Base-by-base conservation (phyloP, 2,113 vertebrate species). In the Crotalus tigris region DNA sequence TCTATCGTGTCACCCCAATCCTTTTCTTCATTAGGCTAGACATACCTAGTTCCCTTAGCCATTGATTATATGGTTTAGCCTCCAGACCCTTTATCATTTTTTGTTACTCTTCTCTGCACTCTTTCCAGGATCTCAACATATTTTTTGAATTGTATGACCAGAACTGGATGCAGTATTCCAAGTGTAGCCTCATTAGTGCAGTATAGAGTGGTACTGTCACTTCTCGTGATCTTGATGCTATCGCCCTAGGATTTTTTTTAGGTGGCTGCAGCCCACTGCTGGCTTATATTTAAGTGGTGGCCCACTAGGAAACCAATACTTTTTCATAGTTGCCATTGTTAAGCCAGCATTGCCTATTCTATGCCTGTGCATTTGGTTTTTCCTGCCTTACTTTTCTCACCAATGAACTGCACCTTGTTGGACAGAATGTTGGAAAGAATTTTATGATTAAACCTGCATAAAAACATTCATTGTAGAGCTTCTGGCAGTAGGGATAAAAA, bases 381-480 rank as follows among this genome's bases (percentile, higher is more conserved):
- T 69, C 64, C 29, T 69, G 64, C 64, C 64, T 69, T 69, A 5
- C 61, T n/a, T 69, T 69, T n/a, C 64, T 69, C 64, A n/a, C 64
- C 13, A 69, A 69, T 69, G 64, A 69, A 69, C 29, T 69, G 12
- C 29, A 69, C 29, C 64, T 69, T 69, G 64, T 69, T n/a, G 64
- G 64, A 69, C 15, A 69, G 64, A 33, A n/a, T 69, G 29, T n/a
- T 69, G 29, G 29, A 69, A 1, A 69, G 29, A n/a, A 69, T n/a
- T 15, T 69, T n/a, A 69, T n/a, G 64, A 69, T 69, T 69, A n/a
- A 69, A 69, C 49, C 91, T 93, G 94, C 24, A 21, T 96, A 95
- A 95, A 93, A 88, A 89, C 75, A 91, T 94, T 94, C 10, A 92
- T 96, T 95, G 93, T 92, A 96, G 94, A 95, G 75, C 86, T 26